Base-by-base conservation (phyloP, 2,797 vertebrate species). In the Sebastes iracundus region DNA sequence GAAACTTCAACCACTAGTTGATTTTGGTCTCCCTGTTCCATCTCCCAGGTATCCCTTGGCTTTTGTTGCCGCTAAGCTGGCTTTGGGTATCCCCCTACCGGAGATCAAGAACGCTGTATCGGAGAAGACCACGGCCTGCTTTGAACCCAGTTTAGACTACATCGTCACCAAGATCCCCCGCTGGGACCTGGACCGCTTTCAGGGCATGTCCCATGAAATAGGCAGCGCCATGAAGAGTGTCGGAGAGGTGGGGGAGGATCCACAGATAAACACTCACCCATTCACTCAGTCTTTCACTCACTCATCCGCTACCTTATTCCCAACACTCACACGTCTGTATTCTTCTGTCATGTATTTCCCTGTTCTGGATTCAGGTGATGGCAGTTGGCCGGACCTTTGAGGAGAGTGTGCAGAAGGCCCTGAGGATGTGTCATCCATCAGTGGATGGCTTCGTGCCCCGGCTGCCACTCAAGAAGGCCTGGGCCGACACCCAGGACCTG, bases 221-320 rank as follows among this genome's bases (percentile, higher is more conserved):
- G 98, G 98, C 66, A 99, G 97, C 73, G 96, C 97, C 67, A 98
- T 99, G 97, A 99, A 98, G 94, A 99, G 98, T 16, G 98, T 99
- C 9, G 98, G 98, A 92, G 98, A 99, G 97, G 98, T 98, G 84
- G 9, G 86, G 28, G 20, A 46, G 27, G 53, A 61, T 74, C 27
- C 22, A n/a, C 1, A 0, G 52, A 67, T 30, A 30, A 72, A 58
- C 63, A 55, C 22, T 61, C 12, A 46, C 8, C 13, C 49, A 52
- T 58, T 72, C 46, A 22, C 35, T 52, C 20, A 4, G 38, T 38
- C 7, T 46, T n/a, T 61, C 9, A 38, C 6, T 64, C 20, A 53
- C 22, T 59, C 9, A 28, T 28, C 33, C 12, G 7, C 68, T 23
- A 6, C 12, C 12, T 42, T 59, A 56, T 53, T 75, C 23, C 55